Conservation (phyloP, 2,888 invertebrate genomes). For the Rambutsinella grinnellia region DNA sequence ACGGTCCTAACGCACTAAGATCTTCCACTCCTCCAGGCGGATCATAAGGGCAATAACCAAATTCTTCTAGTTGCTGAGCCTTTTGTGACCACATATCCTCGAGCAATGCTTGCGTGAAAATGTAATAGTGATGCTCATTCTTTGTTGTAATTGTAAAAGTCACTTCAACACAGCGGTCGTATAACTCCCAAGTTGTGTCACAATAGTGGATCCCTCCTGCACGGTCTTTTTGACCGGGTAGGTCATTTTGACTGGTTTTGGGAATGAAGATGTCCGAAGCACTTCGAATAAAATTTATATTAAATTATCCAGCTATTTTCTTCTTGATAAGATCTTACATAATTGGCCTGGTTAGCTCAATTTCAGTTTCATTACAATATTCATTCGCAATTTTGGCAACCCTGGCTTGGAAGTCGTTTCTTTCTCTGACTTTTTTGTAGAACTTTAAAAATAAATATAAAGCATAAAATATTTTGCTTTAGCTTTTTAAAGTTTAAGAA, state of each 20-base stretch:
- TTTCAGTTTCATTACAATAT: slow-evolving; percentile 25
- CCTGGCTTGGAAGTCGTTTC: slow-evolving; percentile 19
- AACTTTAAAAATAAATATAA: slow-evolving; percentile 27
- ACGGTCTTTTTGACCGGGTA: slow-evolving; percentile 38
- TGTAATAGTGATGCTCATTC: slow-evolving; percentile 10
- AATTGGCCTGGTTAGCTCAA: no score
- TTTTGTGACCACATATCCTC: slow-evolving; percentile 48
- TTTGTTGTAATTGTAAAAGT: slow-evolving; percentile 40
- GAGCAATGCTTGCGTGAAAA: slow-evolving; percentile 19
- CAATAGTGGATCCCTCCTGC: slow-evolving; percentile 54
- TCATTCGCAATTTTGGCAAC: slow-evolving; percentile 37
- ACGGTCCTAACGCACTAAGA: slow-evolving; percentile 31
- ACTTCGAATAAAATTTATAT: no score
- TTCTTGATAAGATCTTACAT: no score
- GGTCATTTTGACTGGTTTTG: slow-evolving; percentile 33
- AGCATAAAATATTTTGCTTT: neutral
- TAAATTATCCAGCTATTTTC: no score
- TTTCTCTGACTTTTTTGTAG: neutral
- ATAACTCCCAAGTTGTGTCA: slow-evolving; percentile 37
- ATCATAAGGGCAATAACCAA: slow-evolving; percentile 44
- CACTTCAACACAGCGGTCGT: slow-evolving; percentile 48
- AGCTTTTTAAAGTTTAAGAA: neutral
- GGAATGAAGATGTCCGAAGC: no score
- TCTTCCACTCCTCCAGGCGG: slow-evolving; percentile 10
- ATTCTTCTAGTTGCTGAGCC: neutral